phyloP scores from a whole-genome alignment of 1,140 invertebrate species.

The Samia ricini region DNA sequence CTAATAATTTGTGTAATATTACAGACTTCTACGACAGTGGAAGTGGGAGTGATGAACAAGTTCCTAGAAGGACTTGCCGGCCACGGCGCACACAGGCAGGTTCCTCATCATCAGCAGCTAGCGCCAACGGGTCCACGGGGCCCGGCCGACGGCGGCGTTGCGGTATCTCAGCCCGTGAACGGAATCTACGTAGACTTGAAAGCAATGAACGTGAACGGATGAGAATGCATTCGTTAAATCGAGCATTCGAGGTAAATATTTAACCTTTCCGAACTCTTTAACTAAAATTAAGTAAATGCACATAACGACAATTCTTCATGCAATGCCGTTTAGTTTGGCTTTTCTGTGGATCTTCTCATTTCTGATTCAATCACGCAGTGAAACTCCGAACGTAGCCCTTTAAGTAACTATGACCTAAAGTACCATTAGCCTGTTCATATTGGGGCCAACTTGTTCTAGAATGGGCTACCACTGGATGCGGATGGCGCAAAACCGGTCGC shows the following conservation, averaged over 20 bases:
- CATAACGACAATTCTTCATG: no score
- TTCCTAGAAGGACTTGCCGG: constrained; percentile 39
- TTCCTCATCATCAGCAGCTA: constrained; percentile 46
- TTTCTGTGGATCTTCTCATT: no score
- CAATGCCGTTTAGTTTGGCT: no score
- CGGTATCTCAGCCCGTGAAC: constrained; percentile 86
- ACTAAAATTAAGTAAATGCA: not conserved
- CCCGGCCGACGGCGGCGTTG: constrained; percentile 72
- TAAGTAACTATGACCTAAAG: no score
- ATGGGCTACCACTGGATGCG: no score
- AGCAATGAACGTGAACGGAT: constrained; percentile 95
- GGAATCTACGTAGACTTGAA: constrained; percentile 90
- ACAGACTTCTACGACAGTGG: constrained; percentile 65
- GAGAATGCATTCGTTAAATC: constrained; percentile 95
- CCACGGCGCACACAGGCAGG: constrained; percentile 42
- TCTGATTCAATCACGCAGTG: no score
- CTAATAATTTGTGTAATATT: constrained; percentile 20
- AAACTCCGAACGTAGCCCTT: no score
- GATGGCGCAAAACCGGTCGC: no score
- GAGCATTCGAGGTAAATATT: constrained; percentile 89
- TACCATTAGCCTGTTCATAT: no score
- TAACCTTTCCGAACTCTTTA: not conserved
- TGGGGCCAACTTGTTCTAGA: no score
- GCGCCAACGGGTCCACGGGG: constrained; percentile 31
- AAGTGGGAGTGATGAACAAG: constrained; percentile 56